Evolutionary conservation across 2,113 vertebrate species (phyloP), one percentile per base, ranked within the genome.

Genomic region (Scomber scombrus): DNA sequence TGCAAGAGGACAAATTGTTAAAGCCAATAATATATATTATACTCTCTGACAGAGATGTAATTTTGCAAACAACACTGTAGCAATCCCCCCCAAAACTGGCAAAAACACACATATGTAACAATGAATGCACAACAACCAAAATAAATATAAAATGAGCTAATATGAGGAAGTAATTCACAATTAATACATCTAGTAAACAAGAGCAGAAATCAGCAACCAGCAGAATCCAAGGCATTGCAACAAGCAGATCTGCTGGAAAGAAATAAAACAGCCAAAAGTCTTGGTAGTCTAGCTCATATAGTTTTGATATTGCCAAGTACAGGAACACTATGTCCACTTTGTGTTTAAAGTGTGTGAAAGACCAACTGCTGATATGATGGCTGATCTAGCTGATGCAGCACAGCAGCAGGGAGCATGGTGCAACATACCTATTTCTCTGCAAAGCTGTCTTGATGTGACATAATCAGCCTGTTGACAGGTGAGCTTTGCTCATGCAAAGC

Each of bases 311-410:
- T 52, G 51, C 29, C 14, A 40, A 56, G 31, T 43, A 69, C 47
- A 40, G 12, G 70, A 49, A 62, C 63, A 31, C n/a, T 21, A 49
- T 19, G 11, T 40, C 50, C 16, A n/a, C 34, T 47, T 47, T 13
- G 69, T 65, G 21, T 49, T 74, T 26, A 14, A 15, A 57, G n/a
- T 43, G 65, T 57, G 55, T 62, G 61, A 5, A 57, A 69, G 40
- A 23, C 29, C 50, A 13, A 7, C 19, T 46, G 57, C 29, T 45
- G 34, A 50, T 56, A 7, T 14, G 14, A 26, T 19, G 57, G 11
- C 58, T 67, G 34, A 12, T 34, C 49, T 4, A 7, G 61, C 26
- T 11, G 54, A 49, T 29, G 21, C 21, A 51, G 45, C 63, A 43
- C 21, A 51, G 45, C 63, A 43, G 40, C 26, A 10, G 69, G 21